A percentile compares a stretch with the other conserved stretches of the same genome.
These are phyloP conservation scores for Microctenopoma lineatum DNA, from an alignment of 2,797 vertebrate genomes.

Conservation along the genomic window DNA sequence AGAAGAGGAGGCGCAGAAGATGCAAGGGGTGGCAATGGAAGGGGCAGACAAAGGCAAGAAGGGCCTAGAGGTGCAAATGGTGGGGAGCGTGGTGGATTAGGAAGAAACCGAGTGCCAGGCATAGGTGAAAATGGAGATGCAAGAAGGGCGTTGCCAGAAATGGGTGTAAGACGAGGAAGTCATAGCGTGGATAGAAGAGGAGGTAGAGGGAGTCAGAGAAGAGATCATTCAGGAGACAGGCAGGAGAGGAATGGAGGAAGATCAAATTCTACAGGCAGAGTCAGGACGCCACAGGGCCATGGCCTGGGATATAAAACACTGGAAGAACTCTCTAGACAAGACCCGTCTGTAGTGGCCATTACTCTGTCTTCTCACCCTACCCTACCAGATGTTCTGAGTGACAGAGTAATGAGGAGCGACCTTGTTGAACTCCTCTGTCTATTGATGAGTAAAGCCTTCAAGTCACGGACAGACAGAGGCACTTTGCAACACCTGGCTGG, in stretches of 20 bases:
- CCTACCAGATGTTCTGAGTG: slow-evolving; percentile 80
- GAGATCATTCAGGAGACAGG: slow-evolving; percentile 20
- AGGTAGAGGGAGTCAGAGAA: slow-evolving; percentile 19
- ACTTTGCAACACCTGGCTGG: slow-evolving; percentile 86
- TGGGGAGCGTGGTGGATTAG: slow-evolving; percentile 3
- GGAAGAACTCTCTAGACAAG: slow-evolving; percentile 85
- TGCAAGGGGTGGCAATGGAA: background rate
- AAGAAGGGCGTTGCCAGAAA: background rate
- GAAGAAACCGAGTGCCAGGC: slow-evolving; percentile 7
- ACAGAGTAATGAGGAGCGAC: slow-evolving; percentile 77
- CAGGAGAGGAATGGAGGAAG: slow-evolving; percentile 21
- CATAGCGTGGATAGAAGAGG: slow-evolving; percentile 15
- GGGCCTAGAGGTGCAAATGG: slow-evolving; percentile 1
- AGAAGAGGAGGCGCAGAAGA: background rate
- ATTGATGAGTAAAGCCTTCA: slow-evolving; percentile 88
- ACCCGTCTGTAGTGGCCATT: slow-evolving; percentile 87
- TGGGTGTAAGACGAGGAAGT: slow-evolving; percentile 21
- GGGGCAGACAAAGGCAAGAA: background rate
- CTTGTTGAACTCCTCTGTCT: slow-evolving; percentile 87
- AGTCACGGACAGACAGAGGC: slow-evolving; percentile 81
- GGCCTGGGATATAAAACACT: slow-evolving; percentile 85
- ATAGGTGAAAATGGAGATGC: background rate
- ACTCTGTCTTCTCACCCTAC: slow-evolving; percentile 83
- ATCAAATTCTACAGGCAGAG: slow-evolving; percentile 31
- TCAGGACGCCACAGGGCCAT: slow-evolving; percentile 49